Evolutionary conservation across 2,113 vertebrate species (phyloP).

Genomic region (Sula dactylatra): DNA sequence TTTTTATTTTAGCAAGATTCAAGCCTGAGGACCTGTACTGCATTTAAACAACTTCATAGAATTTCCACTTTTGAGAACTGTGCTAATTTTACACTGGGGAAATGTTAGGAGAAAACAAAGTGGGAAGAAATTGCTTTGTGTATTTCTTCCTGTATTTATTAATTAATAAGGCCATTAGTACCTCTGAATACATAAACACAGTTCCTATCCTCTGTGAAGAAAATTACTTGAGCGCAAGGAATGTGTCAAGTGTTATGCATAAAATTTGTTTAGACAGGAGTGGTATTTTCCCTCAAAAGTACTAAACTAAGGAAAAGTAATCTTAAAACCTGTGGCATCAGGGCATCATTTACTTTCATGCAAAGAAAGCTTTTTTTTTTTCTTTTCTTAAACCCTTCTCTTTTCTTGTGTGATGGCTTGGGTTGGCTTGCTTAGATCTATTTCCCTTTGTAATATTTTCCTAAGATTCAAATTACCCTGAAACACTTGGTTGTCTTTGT

Average conservation of each 20-base stretch:
- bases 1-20: neutral
- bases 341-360: neutral
- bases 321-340: neutral
- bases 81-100: neutral
- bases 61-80: neutral
- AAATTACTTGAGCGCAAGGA: neutral
- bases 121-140: neutral
- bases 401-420: neutral
- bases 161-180: neutral
- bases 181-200: neutral
- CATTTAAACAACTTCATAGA: neutral
- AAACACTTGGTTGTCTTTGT: neutral
- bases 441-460: neutral
- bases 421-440: neutral
- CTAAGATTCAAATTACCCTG: neutral
- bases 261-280: neutral
- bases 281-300: neutral
- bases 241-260: neutral
- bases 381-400: neutral
- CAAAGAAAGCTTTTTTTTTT: neutral
- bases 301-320: neutral
- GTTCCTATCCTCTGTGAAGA: neutral
- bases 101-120: neutral
- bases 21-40: neutral
- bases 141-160: neutral